phyloP scores from a whole-genome alignment of 2,113 vertebrate species.

The Petrocephalus microphthalmus region DNA sequence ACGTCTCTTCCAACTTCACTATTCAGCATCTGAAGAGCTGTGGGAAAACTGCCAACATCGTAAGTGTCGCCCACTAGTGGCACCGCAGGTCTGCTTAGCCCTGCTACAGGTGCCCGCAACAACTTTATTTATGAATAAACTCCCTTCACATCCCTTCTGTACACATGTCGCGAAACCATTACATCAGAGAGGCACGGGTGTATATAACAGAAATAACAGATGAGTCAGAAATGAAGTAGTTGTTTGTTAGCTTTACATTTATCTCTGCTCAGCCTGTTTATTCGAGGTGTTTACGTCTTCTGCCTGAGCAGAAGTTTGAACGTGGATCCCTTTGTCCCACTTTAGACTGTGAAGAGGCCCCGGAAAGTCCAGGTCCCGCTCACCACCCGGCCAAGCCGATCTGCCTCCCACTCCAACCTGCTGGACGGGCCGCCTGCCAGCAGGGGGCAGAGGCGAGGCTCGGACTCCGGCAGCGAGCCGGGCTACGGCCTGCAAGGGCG shows the following conservation, averaged over 20 bases:
- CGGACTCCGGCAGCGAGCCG: conserved; percentile 70
- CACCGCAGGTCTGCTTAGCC: neutral
- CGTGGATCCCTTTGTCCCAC: neutral
- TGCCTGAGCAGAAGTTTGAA: neutral
- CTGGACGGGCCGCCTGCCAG: conserved; percentile 41
- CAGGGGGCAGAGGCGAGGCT: conserved; percentile 48
- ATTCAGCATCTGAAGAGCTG: conserved; percentile 84
- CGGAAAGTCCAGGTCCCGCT: conserved; percentile 72
- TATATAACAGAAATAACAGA: neutral
- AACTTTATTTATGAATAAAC: neutral
- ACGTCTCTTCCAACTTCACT: conserved; percentile 67
- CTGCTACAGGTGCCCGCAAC: neutral
- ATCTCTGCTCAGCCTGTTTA: neutral
- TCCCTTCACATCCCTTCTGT: neutral
- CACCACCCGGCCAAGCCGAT: conserved; percentile 43
- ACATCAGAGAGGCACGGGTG: neutral
- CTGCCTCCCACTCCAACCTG: conserved; percentile 47
- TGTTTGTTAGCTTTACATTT: neutral
- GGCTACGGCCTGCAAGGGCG: conserved; percentile 46
- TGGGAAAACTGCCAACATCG: conserved; percentile 71
- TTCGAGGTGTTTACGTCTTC: neutral
- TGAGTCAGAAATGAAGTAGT: neutral
- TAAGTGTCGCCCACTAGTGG: conserved; percentile 55
- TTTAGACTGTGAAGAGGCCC: conserved; percentile 80
- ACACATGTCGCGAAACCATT: neutral